A percentile compares a stretch with the other conserved stretches of the same genome.
These are phyloP conservation scores for Sebastes vulpes DNA, from an alignment of 2,797 vertebrate genomes.

Conservation along the genomic window DNA sequence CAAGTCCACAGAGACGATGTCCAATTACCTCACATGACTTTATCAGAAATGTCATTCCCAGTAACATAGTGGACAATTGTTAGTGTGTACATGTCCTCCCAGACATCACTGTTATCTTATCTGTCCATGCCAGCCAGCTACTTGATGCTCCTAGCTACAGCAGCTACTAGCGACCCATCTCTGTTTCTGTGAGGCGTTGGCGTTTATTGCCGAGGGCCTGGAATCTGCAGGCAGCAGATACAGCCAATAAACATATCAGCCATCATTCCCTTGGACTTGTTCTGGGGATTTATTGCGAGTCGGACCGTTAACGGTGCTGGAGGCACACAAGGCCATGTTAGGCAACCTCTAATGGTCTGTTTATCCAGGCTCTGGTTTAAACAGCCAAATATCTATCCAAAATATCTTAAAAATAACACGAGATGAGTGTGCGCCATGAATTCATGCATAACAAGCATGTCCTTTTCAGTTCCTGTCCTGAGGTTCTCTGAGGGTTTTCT, in stretches of 20 bases:
- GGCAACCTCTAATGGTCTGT: constrained; percentile 67
- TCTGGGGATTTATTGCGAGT: constrained; percentile 76
- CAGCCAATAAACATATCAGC: constrained; percentile 84
- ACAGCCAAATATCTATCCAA: constrained; percentile 63
- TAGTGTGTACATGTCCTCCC: constrained; percentile 26
- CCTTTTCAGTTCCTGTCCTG: constrained; percentile 29
- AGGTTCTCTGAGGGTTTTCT: neutral
- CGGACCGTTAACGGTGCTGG: constrained; percentile 48
- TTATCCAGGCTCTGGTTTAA: constrained; percentile 75
- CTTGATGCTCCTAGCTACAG: constrained; percentile 36
- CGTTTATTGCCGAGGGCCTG: constrained; percentile 72
- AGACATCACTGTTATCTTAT: constrained; percentile 71
- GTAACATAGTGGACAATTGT: constrained; percentile 28
- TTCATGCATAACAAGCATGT: constrained; percentile 41
- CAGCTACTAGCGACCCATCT: constrained; percentile 41
- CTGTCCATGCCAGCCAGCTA: constrained; percentile 65
- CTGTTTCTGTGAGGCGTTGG: constrained; percentile 58
- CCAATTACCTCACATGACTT: constrained; percentile 45
- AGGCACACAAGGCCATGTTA: constrained; percentile 67
- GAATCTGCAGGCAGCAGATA: constrained; percentile 83
- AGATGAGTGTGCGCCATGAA: constrained; percentile 43
- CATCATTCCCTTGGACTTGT: constrained; percentile 68
- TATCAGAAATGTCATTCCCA: constrained; percentile 50
- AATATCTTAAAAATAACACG: constrained; percentile 55
- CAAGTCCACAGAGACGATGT: constrained; percentile 47